Base-by-base conservation (phyloP, 2,888 invertebrate genomes). In the Dicycla oo region DNA sequence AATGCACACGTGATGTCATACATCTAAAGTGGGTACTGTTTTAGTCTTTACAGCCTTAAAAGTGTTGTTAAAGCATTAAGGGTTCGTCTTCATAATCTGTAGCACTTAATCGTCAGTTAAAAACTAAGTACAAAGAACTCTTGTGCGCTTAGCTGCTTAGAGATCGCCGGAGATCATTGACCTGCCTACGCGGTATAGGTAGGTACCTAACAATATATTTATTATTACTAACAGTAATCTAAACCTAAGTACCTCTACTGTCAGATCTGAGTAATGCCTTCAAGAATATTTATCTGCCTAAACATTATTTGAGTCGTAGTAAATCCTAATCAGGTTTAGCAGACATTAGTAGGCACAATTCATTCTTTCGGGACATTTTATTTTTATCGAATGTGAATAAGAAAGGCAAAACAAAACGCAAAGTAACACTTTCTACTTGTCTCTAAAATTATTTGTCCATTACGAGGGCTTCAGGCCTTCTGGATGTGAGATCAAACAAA, bases 1-100 rank as follows among this genome's bases (percentile, higher is more conserved):
- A n/a, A n/a, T n/a, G n/a, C n/a, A n/a, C n/a, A n/a, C n/a, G 38
- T 78, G 56, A 68, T 78, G 75, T 75, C 69, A 80, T 61, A 30
- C 51, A 34, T 13, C 40, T 63, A 64, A 73, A 57, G 11, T 51
- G 49, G 43, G 18, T 18, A 30, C 54, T 66, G 38, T 49, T 73
- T 71, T 47, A 18, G 30, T 64, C 47, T 30, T 51, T 57, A 30
- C 64, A 54, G 23, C 67, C 49, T 60, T 47, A 47, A 63, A 51
- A 64, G 69, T 75, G 10, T 51, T 65, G 26, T 63, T 60, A 63
- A 53, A 43, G 43, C 58, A 62, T 64, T 60, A 67, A 43, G 30
- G 66, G 47, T 40, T 69, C 43, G 69, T 69, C 40, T 60, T 69
- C 43, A 54, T 18, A 53, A 51, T 49, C 51, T 34, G 5, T 53